Evolutionary conservation across 2,797 vertebrate species (phyloP).

Genomic region (Fistularia commersonii): DNA sequence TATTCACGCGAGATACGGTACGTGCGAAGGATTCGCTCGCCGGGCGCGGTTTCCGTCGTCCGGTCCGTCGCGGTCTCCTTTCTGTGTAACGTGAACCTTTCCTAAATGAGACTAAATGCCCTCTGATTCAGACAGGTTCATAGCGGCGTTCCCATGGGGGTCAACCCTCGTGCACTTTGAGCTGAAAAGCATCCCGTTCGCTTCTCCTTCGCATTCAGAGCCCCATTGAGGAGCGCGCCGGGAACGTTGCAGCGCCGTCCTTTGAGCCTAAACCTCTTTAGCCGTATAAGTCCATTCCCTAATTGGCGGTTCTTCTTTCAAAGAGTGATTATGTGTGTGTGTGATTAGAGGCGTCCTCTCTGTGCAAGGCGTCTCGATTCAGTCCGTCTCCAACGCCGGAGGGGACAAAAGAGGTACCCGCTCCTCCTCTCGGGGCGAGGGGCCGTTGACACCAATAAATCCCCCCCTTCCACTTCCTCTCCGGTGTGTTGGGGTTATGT

Average conservation of each 20-base stretch:
- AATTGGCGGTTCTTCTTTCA: conserved; percentile 74
- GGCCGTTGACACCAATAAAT: conserved; percentile 77
- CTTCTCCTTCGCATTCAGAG: conserved; percentile 58
- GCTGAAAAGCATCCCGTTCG: conserved; percentile 65
- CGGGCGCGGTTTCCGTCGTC: not conserved
- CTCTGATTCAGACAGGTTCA: conserved; percentile 56
- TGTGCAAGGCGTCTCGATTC: conserved; percentile 66
- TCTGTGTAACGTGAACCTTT: conserved; percentile 49
- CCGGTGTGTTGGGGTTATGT: conserved; percentile 77
- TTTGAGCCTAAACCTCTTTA: conserved; percentile 51
- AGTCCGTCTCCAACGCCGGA: conserved; percentile 67
- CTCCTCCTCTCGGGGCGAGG: conserved; percentile 64
- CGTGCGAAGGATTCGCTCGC: not conserved
- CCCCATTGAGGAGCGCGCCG: conserved; percentile 58
- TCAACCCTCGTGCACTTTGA: conserved; percentile 59
- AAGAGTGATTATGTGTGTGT: conserved; percentile 66
- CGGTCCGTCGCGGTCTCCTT: conserved; percentile 28
- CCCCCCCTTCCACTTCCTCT: conserved; percentile 71
- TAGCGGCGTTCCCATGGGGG: conserved; percentile 60
- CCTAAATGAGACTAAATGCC: conserved; percentile 61
- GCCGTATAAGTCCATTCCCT: conserved; percentile 65
- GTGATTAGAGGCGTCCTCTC: conserved; percentile 65
- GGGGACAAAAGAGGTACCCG: conserved; percentile 75
- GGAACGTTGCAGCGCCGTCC: conserved; percentile 30
- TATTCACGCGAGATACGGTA: too few relatives aligned